Conservation (phyloP, 2,888 invertebrate genomes). For the Diadromus collaris region DNA sequence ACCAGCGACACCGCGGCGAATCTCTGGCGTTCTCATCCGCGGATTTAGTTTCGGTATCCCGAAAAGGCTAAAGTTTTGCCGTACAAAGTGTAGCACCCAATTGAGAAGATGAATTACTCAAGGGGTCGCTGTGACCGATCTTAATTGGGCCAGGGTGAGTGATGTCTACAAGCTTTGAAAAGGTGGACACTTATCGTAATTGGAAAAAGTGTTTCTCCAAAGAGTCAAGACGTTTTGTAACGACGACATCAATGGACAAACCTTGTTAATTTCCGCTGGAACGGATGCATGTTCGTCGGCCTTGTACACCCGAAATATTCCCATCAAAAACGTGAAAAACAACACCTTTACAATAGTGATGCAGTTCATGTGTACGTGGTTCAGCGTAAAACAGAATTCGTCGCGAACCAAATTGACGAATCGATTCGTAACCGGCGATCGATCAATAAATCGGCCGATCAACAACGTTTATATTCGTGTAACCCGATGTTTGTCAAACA, state of each 20-base stretch:
- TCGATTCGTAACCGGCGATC: neutral
- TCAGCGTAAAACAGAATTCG: neutral
- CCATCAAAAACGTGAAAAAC: neutral
- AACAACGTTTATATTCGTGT: neutral
- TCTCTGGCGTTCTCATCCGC: slow-evolving; percentile 18
- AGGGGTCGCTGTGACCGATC: neutral
- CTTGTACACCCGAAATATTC: neutral
- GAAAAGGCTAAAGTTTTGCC: slow-evolving; percentile 18
- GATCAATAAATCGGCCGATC: neutral
- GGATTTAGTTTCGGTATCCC: slow-evolving; percentile 30
- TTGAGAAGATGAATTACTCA: slow-evolving; percentile 20
- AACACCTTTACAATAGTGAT: neutral
- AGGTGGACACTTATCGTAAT: neutral
- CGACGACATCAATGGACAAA: neutral
- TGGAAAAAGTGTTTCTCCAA: neutral
- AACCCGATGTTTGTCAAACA: neutral
- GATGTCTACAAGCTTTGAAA: neutral
- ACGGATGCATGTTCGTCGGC: neutral
- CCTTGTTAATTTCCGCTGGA: neutral
- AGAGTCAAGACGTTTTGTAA: neutral
- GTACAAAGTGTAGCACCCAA: slow-evolving; percentile 1
- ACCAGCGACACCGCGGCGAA: slow-evolving; percentile 13
- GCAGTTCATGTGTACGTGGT: neutral
- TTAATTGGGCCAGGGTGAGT: neutral
- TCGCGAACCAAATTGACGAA: neutral